Conservation (phyloP, 1,140 invertebrate genomes). For the Drosophila guanche region DNA sequence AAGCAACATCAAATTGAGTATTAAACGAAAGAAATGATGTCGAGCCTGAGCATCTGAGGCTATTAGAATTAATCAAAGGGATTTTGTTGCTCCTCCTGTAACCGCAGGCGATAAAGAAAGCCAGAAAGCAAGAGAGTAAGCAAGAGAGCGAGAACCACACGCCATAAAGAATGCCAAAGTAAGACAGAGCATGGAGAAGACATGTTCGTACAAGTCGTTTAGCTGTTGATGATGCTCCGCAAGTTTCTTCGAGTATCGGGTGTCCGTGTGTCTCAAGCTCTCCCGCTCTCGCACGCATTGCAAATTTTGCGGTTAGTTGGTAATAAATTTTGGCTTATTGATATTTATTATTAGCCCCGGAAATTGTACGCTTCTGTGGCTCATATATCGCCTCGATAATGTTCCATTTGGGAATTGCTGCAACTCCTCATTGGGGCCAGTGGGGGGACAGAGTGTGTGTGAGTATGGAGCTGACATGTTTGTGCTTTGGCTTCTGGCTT, state of each 20-base stretch:
- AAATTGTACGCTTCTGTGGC: slow-evolving; percentile 52
- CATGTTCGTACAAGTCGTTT: neutral
- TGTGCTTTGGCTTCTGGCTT: slow-evolving; percentile 27
- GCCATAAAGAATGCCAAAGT: neutral
- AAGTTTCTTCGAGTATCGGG: slow-evolving; percentile 2
- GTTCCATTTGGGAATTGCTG: slow-evolving; percentile 51
- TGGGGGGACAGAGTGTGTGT: slow-evolving; percentile 9
- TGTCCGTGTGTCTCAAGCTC: too few species aligned
- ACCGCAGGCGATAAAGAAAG: slow-evolving; percentile 48
- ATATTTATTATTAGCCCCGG: slow-evolving; percentile 78
- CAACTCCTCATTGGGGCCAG: slow-evolving; percentile 3
- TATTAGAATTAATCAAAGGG: slow-evolving; percentile 82
- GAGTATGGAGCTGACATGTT: slow-evolving; percentile 10
- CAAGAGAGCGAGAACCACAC: neutral
- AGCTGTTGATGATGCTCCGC: slow-evolving; percentile 18
- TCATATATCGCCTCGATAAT: slow-evolving; percentile 43
- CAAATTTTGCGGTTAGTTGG: slow-evolving; percentile 69
- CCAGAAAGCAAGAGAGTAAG: neutral
- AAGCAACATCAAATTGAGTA: slow-evolving; percentile 76
- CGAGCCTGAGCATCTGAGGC: slow-evolving; percentile 72
- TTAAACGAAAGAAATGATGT: slow-evolving; percentile 80
- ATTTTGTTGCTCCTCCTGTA: slow-evolving; percentile 52
- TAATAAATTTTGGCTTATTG: slow-evolving; percentile 78
- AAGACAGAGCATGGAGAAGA: neutral
- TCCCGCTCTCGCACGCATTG: slow-evolving; percentile 6